phyloP scores from a whole-genome alignment of 2,797 vertebrate species.

The Eulemur rubriventer region DNA sequence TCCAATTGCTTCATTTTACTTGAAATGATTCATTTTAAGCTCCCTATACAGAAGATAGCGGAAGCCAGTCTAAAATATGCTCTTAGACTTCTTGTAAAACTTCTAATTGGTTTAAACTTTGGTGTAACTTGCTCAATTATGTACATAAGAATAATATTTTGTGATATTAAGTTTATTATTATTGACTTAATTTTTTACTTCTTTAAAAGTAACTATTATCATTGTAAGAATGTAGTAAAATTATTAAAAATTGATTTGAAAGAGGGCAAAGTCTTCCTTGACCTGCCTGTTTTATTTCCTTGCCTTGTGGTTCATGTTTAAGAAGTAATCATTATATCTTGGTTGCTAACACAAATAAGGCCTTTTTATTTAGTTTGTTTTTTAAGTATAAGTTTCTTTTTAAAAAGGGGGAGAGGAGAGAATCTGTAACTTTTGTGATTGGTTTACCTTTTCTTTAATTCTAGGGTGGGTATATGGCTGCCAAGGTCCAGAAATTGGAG shows the following conservation, averaged over 20 bases:
- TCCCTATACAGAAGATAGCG: not conserved
- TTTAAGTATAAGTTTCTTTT: not conserved
- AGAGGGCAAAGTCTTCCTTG: not conserved
- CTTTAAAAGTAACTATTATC: conserved; percentile 14
- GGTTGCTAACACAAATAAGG: not conserved
- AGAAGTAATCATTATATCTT: not conserved
- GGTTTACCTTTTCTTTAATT: conserved; percentile 70
- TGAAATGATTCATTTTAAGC: conserved; percentile 1
- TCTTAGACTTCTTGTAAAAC: conserved; percentile 1
- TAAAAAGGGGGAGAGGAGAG: not conserved
- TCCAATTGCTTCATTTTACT: not conserved
- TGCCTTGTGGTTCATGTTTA: not conserved
- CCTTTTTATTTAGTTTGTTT: not conserved
- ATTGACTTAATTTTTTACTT: not conserved
- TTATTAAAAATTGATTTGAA: not conserved
- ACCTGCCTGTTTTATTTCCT: not conserved
- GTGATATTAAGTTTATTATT: not conserved
- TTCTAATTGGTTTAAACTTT: conserved; percentile 45
- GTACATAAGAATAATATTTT: not conserved
- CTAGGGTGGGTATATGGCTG: conserved; percentile 97
- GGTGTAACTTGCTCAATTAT: not conserved
- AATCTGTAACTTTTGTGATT: conserved; percentile 10
- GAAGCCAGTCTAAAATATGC: not conserved
- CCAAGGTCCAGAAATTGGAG: conserved; percentile 96
- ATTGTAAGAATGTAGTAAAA: not conserved